Conservation (phyloP, 2,888 invertebrate genomes). For the Dioctria linearis region DNA sequence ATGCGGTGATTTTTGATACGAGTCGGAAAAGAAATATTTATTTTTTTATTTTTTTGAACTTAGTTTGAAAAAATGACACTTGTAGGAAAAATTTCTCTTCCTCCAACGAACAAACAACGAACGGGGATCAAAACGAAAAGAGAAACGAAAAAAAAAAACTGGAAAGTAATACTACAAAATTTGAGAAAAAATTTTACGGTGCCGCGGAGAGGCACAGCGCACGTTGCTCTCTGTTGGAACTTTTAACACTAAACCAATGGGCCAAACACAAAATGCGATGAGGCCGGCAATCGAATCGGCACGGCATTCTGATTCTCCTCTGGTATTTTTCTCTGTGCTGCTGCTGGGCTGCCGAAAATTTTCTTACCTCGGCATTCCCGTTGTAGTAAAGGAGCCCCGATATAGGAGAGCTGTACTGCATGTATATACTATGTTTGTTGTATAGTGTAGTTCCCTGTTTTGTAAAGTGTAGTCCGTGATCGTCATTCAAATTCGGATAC, state of each 20-base stretch:
- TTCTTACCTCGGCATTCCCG: slow-evolving; percentile 11
- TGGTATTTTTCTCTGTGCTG: slow-evolving; percentile 25
- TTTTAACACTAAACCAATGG: slow-evolving; percentile 67
- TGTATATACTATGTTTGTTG: neutral
- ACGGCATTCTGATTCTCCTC: neutral
- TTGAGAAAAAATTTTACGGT: slow-evolving; percentile 55
- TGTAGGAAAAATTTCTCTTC: slow-evolving; percentile 29
- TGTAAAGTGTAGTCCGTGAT: neutral
- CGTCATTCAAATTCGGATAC: slow-evolving; percentile 22
- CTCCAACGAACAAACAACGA: slow-evolving; percentile 25
- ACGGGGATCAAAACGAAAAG: slow-evolving; percentile 38
- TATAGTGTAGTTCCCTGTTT: slow-evolving; percentile 2
- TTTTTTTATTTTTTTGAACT: slow-evolving; percentile 28
- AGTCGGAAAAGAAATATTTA: slow-evolving; percentile 26
- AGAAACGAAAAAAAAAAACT: slow-evolving; percentile 43
- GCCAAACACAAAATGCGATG: slow-evolving; percentile 50
- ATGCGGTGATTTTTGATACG: slow-evolving; percentile 1
- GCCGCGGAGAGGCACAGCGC: slow-evolving; percentile 64
- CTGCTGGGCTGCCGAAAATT: slow-evolving; percentile 25
- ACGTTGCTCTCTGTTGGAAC: slow-evolving; percentile 69
- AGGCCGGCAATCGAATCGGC: slow-evolving; percentile 22
- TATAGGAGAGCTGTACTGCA: too few species aligned
- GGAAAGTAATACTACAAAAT: slow-evolving; percentile 47
- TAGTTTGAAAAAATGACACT: slow-evolving; percentile 56
- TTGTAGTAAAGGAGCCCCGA: too few species aligned